Evolutionary conservation across 2,797 vertebrate genomes (phyloP), one percentile per base, ranked within the genome.

Genomic region (Acrossocheilus wenchowensis): DNA sequence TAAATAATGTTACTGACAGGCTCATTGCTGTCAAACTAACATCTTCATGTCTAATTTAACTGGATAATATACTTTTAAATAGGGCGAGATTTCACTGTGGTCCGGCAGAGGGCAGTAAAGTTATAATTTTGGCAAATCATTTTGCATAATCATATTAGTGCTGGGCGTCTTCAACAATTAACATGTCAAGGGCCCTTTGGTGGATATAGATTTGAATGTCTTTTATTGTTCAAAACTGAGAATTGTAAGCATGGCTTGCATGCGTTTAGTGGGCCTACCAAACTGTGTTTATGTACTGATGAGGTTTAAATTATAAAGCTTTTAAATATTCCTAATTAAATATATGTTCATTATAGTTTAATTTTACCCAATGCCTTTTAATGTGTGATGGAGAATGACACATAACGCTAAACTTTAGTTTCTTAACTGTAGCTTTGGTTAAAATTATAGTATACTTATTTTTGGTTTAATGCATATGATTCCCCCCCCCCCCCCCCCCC

Each of bases 91-190:
- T 79, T 71, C 10, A 5, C 6, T 73, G 21, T 23, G 15, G 82
- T 36, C 87, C 87, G 84, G 50, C 36, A 85, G 83, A 64, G 15
- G 83, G 78, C 83, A 81, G 48, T 23, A 60, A 8, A 45, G 62
- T 71, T 23, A 2, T 39, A 34, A 50, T 69, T 60, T 45, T 73
- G 17, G 5, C 9, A 21, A 26, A 8, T 30, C 4, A 66, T 15
- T 54, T 52, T 36, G 15, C 48, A 12, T 8, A 34, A 43, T 19
- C n/a, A 19, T 72, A 41, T 79, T 19, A 11, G 17, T 21, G 2
- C 34, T 39, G 30, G 30, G 8, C 1, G 43, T 30, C 21, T 74
- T 74, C n/a, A 41, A 19, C 2, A 50, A 6, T 77, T 52, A 14
- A 48, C 8, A 21, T 30, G 17, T 36, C 9, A 30, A 50, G 72